Base-by-base conservation (phyloP, 2,113 vertebrate genomes). In the Mugil cephalus region DNA sequence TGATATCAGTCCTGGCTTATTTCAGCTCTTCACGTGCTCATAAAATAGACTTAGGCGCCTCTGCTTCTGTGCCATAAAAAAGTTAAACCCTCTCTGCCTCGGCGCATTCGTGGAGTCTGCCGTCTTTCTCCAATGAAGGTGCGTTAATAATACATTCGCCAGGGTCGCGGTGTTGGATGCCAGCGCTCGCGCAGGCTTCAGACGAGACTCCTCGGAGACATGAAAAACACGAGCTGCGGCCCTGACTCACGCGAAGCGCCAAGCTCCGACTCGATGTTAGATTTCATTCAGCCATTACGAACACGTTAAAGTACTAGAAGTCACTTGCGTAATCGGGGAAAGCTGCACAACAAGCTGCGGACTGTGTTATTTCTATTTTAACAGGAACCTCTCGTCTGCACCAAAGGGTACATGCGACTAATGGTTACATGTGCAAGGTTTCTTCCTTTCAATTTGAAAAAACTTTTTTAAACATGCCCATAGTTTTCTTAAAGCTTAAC, bases 141-240 rank as follows among this genome's bases (percentile, higher is more conserved):
- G 51, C 54, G 62, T 83, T 83, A 86, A 81, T 85, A 84, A 87
- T 79, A 66, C 12, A 81, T 84, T 48, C 4, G 38, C 68, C 62
- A 50, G 77, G 11, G 34, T 39, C 1, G 1, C 3, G 38, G 67
- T 47, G 69, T 61, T 1, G 45, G 24, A 75, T 60, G 61, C 18
- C 60, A 17, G 52, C 54, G 7, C 46, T 69, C 45, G 12, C 30
- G 50, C 47, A 71, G 59, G 58, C 72, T 36, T 69, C 76, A 21
- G 75, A 15, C 45, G 11, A 53, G 65, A 46, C 47, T 76, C 80
- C 74, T 71, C 72, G 1, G 80, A 69, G 77, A 74, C 36, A 36
- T 40, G 24, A 30, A 5, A 46, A 70, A 62, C 30, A 54, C 1
- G 36, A 58, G 62, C 77, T 61, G 68, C 74, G 51, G 74, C 39